These are phyloP conservation scores for Gyrodactylus bullatarudis DNA, from an alignment of 1,140 invertebrate genomes.

Conservation along the genomic window DNA sequence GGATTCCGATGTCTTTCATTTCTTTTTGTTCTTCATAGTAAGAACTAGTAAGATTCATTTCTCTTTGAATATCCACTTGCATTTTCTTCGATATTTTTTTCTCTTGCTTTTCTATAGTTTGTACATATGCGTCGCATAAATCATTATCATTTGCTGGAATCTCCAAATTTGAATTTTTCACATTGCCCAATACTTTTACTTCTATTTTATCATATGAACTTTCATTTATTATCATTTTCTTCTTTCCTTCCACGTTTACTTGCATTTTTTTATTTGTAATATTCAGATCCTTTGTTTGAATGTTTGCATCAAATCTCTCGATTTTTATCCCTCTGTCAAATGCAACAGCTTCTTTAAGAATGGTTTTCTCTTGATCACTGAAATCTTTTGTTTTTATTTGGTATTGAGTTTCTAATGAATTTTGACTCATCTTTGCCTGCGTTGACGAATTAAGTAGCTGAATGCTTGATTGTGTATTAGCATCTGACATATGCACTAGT, in stretches of 20 bases:
- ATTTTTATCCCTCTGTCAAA: neutral
- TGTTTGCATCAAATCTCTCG: too few relatives aligned
- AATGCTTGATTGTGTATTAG: neutral
- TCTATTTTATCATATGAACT: neutral
- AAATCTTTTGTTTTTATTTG: neutral
- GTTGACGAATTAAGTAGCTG: neutral
- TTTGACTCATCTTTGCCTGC: neutral
- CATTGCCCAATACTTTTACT: too few relatives aligned
- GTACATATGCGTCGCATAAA: too few relatives aligned
- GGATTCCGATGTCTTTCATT: too few relatives aligned
- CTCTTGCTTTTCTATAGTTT: too few relatives aligned
- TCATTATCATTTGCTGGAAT: too few relatives aligned
- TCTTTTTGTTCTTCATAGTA: too few relatives aligned
- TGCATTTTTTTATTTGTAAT: neutral
- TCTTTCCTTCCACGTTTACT: neutral
- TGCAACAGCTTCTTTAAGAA: neutral
- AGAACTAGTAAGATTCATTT: too few relatives aligned
- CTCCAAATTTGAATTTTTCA: too few relatives aligned
- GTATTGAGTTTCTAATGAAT: neutral
- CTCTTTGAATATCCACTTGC: too few relatives aligned
- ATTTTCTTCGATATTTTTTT: too few relatives aligned
- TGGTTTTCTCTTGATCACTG: neutral
- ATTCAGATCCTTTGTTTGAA: neutral
- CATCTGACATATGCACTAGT: neutral
- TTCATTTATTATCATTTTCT: neutral